These are phyloP conservation scores for Poeciliopsis retropinna DNA, from an alignment of 2,113 vertebrate species.

Conservation along the genomic window DNA sequence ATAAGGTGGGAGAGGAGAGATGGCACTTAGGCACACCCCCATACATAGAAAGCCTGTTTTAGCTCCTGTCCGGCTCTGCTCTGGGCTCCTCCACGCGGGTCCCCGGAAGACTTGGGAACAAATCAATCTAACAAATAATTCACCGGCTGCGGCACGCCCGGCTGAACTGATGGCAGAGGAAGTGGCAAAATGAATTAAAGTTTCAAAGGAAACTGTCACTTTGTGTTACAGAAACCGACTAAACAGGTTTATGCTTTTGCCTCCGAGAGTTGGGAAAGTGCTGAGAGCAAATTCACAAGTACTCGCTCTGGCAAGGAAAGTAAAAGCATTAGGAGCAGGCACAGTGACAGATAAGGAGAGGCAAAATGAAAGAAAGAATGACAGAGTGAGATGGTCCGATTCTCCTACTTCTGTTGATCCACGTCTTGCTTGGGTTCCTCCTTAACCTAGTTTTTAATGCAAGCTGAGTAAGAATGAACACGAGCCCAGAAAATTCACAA, in stretches of 20 bases:
- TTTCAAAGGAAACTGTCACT: constrained; percentile 92
- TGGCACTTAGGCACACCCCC: constrained; percentile 74
- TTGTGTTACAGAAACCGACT: constrained; percentile 85
- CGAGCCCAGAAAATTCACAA: constrained; percentile 40
- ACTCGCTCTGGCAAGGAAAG: constrained; percentile 65
- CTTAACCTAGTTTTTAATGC: constrained; percentile 58
- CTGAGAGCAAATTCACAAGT: constrained; percentile 82
- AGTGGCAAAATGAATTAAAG: constrained; percentile 92
- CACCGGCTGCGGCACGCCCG: constrained; percentile 83
- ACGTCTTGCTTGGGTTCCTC: constrained; percentile 37
- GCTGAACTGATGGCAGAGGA: constrained; percentile 87
- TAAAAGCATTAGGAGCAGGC: constrained; percentile 76
- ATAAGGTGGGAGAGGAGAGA: constrained; percentile 25
- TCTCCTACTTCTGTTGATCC: constrained; percentile 58
- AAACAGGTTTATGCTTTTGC: constrained; percentile 83
- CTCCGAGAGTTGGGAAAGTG: constrained; percentile 79
- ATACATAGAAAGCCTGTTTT: constrained; percentile 78
- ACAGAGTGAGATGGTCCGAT: constrained; percentile 44
- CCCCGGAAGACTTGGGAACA: constrained; percentile 74
- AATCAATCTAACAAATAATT: constrained; percentile 90
- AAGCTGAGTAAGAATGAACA: constrained; percentile 43
- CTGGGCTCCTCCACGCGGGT: constrained; percentile 42
- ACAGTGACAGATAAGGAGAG: constrained; percentile 33
- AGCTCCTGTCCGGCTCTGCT: constrained; percentile 64
- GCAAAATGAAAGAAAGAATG: constrained; percentile 26